Conservation (phyloP, 2,797 vertebrate species). For the Chelon auratus region DNA sequence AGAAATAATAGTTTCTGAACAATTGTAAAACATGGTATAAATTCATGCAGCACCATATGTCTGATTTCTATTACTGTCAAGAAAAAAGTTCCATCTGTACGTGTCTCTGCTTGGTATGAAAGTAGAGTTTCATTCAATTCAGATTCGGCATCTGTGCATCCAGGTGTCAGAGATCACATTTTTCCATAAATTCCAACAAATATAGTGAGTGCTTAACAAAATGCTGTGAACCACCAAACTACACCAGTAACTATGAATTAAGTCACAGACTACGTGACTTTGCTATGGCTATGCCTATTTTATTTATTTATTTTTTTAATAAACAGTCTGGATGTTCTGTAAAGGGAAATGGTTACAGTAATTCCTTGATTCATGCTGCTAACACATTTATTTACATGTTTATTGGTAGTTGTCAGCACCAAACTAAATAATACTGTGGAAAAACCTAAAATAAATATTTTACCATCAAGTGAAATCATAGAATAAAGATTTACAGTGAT, state of each 20-base stretch:
- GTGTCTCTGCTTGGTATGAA: background rate
- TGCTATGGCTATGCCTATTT: no score
- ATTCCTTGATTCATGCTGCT: no score
- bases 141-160: background rate
- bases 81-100: background rate
- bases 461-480: no score
- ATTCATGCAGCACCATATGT: background rate
- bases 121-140: background rate
- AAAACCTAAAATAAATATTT: no score
- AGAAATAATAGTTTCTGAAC: constrained; percentile 28
- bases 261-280: background rate
- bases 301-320: no score
- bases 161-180: background rate
- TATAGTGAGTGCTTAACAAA: background rate
- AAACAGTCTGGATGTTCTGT: no score
- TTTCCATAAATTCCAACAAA: background rate
- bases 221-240: background rate
- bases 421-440: no score
- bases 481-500: no score
- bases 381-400: no score
- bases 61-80: background rate
- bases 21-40: constrained; percentile 1
- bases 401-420: no score
- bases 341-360: no score
- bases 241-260: background rate